phyloP scores from a whole-genome alignment of 2,888 invertebrate genomes.

The Zygogramma bicolorata region DNA sequence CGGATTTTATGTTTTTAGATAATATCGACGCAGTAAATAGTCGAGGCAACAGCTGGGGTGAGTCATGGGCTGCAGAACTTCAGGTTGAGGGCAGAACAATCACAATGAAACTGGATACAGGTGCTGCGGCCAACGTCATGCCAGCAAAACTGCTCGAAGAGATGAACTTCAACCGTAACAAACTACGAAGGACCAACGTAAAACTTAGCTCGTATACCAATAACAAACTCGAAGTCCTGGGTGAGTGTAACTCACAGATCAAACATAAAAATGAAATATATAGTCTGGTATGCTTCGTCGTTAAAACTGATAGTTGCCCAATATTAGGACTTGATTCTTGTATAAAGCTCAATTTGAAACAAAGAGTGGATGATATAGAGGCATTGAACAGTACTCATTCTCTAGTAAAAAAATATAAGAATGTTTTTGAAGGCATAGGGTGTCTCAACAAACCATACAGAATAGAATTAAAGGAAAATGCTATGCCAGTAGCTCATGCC shows the following conservation, averaged over 20 bases:
- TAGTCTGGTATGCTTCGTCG: background rate
- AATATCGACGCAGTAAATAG: background rate
- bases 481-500: background rate
- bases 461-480: conserved; percentile 5
- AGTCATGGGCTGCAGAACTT: background rate
- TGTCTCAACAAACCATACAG: background rate
- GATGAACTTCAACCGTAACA: background rate
- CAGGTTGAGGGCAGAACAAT: background rate
- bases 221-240: background rate
- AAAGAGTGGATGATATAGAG: background rate
- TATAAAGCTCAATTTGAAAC: background rate
- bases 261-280: background rate
- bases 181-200: background rate
- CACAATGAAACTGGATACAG: background rate
- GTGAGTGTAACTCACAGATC: background rate
- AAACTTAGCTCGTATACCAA: background rate
- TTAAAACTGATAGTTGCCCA: background rate
- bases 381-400: background rate
- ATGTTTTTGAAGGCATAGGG: conserved; percentile 6
- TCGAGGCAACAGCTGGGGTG: background rate
- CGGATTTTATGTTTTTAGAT: background rate
- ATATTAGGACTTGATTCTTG: background rate
- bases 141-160: background rate
- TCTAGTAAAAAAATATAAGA: background rate
- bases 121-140: background rate